Conservation (phyloP, 2,888 invertebrate species). For the Trisateles emortualis region DNA sequence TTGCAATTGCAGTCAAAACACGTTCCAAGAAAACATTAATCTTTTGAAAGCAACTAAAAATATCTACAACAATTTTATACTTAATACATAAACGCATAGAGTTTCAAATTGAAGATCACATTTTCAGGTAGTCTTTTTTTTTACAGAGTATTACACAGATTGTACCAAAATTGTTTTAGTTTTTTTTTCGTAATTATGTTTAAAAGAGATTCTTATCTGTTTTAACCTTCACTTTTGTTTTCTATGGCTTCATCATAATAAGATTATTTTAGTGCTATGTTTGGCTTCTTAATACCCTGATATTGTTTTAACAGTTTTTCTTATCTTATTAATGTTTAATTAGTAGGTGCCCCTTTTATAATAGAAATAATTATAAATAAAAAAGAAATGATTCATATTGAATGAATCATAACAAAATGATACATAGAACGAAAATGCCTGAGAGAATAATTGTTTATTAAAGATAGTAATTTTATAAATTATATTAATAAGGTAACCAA, state of each 20-base stretch:
- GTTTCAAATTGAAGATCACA: conserved; percentile 4
- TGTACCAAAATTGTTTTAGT: not conserved
- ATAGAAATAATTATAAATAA: too few relatives aligned
- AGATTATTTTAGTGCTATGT: conserved; percentile 45
- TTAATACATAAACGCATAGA: too few relatives aligned
- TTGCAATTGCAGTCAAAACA: conserved; percentile 7
- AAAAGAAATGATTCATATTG: too few relatives aligned
- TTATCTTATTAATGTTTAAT: not conserved
- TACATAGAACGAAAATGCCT: too few relatives aligned
- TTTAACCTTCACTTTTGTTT: conserved; percentile 29
- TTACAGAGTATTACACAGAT: not conserved
- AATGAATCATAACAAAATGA: too few relatives aligned
- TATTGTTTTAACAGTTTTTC: not conserved
- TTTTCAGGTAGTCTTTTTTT: not conserved
- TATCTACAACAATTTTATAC: conserved; percentile 9
- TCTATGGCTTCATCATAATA: conserved; percentile 42
- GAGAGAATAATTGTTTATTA: too few relatives aligned
- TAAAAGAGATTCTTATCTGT: conserved; percentile 23
- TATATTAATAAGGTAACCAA: too few relatives aligned
- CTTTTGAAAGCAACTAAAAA: conserved; percentile 1
- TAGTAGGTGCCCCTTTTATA: not conserved
- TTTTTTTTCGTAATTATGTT: not conserved
- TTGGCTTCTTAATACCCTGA: conserved; percentile 44
- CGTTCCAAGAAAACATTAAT: conserved; percentile 14
- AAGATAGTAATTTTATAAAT: too few relatives aligned